Evolutionary conservation across 1,140 invertebrate genomes (phyloP), one percentile per base, ranked within the genome.

Genomic region (roundworm (Caenorhabditis elegans)): DNA sequence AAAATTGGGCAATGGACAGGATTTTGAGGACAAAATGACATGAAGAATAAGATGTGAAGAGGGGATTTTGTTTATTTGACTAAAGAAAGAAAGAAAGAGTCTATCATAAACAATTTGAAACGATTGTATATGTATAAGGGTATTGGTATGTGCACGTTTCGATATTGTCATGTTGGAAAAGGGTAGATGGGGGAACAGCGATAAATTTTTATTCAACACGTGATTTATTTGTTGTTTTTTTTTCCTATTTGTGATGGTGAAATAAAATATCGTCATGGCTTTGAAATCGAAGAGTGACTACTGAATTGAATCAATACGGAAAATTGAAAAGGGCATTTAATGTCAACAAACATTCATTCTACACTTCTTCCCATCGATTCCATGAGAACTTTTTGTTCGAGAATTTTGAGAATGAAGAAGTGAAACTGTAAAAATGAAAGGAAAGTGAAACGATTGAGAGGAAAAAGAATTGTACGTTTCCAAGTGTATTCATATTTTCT

Each of bases 41-140:
- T 5, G 39, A 43, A 43, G 39, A 43, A 43, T 43, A 5, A 28
- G n/a, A 34, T 3, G n/a, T 17, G 53, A 22, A 70, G 43, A 22
- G 34, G 43, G 60, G 60, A 70, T 70, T 70, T 70, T 70, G 60
- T 70, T 70, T 70, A 70, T 39, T 70, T 70, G 60, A 34, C 3
- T 4, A 26, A 13, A 53, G 6, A 34, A n/a, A 53, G 24, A 26
- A 26, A 8, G 17, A 43, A 70, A 70, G 60, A 70, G 34, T 70
- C 60, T 6, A 70, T 70, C 34, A 70, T 70, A 70, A 70, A 70
- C 60, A 70, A 43, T 22, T 60, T 70, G 60, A 70, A 70, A 70
- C 60, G 60, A 70, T 39, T 70, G 34, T 39, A 70, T 70, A 70
- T 70, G 10, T 39, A 22, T 34, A 34, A 60, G 13, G 55, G n/a